Base-by-base conservation (phyloP, 1,140 invertebrate genomes). In the Cepaea nemoralis region DNA sequence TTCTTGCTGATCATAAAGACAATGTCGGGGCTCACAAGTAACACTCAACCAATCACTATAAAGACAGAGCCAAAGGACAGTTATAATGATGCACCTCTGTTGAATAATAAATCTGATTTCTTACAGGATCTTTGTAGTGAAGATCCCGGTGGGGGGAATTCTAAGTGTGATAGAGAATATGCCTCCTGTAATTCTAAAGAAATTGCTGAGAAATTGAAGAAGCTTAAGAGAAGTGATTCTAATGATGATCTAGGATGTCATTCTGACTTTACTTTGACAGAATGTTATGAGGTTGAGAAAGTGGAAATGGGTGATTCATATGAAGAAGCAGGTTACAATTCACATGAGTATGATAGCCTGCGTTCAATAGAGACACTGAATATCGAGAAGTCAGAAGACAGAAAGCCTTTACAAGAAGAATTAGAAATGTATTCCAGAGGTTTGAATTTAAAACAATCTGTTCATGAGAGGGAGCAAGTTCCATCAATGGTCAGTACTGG, bases 21-120 rank as follows among this genome's bases (percentile, higher is more conserved):
- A n/a, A n/a, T n/a, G n/a, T n/a, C n/a, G n/a, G n/a, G n/a, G n/a
- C n/a, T n/a, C n/a, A n/a, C n/a, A n/a, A n/a, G n/a, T 42, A 45
- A 33, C 12, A 48, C 5, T 48, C 6, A 74, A 33, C 48, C 48
- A 48, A 50, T 74, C 1, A 45, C 50, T 16, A 50, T 74, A 40
- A 74, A 74, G n/a, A 48, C 71, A 8, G 71, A 74, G 71, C 71
- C 71, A 31, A 0, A 27, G 24, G 71, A 74, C 42, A 74, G 24
- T 48, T 48, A n/a, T n/a, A n/a, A n/a, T n/a, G n/a, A n/a, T n/a
- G n/a, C n/a, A n/a, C n/a, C n/a, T n/a, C n/a, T n/a, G n/a, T 14
- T 55, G 50, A 55, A 55, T n/a, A n/a, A n/a, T 14, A 55, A 55
- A 45, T 10, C 42, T 45, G 19, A 10, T 45, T 10, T 45, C 8